phyloP scores from a whole-genome alignment of 2,888 invertebrate species.

The Limulus polyphemus region DNA sequence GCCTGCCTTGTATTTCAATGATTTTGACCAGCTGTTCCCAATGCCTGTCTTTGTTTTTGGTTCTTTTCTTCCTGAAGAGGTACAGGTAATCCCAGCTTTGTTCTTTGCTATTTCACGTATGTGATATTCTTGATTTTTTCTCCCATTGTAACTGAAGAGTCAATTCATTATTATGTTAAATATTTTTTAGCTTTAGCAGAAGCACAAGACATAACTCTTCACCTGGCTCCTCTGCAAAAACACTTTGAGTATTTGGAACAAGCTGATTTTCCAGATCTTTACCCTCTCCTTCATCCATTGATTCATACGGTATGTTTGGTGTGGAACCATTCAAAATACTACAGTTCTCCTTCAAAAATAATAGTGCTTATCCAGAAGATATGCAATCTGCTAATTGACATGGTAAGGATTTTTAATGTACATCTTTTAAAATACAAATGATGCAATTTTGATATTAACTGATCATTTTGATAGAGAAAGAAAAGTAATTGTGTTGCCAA shows the following conservation, averaged over 20 bases:
- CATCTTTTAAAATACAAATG: too few species aligned
- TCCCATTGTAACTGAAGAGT: too few species aligned
- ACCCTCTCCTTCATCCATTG: slow-evolving; percentile 59
- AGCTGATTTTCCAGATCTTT: slow-evolving; percentile 72
- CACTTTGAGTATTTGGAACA: slow-evolving; percentile 63
- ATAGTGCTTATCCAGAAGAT: slow-evolving; percentile 79
- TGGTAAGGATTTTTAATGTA: slow-evolving; percentile 44
- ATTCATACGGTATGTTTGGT: slow-evolving; percentile 78
- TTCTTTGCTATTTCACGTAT: too few species aligned
- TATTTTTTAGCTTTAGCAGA: slow-evolving; percentile 60
- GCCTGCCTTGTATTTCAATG: too few species aligned
- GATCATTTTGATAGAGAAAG: not conserved
- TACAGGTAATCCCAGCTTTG: too few species aligned
- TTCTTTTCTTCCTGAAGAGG: too few species aligned
- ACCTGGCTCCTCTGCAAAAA: slow-evolving; percentile 66
- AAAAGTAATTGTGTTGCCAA: slow-evolving; percentile 3
- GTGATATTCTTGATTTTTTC: too few species aligned
- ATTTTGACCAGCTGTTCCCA: too few species aligned
- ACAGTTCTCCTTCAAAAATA: slow-evolving; percentile 74
- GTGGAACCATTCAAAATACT: slow-evolving; percentile 76
- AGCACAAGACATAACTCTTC: slow-evolving; percentile 76
- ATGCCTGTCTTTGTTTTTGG: too few species aligned
- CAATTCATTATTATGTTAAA: not conserved
- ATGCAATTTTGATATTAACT: slow-evolving; percentile 2
- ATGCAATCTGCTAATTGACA: slow-evolving; percentile 75